These are phyloP conservation scores for Cynocephalus volans DNA, from an alignment of 2,113 vertebrate genomes.

Conservation along the genomic window DNA sequence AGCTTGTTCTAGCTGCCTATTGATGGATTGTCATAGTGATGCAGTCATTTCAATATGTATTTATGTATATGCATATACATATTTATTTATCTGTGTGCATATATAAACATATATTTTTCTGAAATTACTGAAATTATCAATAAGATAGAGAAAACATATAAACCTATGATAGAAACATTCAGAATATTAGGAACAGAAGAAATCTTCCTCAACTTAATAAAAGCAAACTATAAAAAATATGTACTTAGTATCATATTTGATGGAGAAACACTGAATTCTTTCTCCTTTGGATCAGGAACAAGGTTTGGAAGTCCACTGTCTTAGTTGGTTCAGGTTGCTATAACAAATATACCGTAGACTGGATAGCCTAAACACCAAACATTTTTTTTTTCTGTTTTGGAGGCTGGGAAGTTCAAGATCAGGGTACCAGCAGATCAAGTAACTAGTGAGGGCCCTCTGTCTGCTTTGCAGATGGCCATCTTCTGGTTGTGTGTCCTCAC, in stretches of 20 bases:
- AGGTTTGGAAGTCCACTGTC: background rate
- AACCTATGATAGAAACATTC: background rate
- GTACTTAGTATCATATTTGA: background rate
- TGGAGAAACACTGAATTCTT: background rate
- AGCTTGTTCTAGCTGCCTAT: background rate
- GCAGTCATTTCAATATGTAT: background rate
- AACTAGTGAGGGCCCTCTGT: background rate
- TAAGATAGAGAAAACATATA: background rate
- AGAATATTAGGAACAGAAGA: background rate
- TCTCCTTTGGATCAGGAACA: background rate
- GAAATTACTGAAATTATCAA: background rate
- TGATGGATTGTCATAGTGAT: background rate
- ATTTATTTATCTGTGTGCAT: background rate
- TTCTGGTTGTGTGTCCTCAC: background rate
- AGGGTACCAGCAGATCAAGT: background rate
- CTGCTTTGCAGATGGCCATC: background rate
- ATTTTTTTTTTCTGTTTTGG: background rate
- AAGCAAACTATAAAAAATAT: background rate
- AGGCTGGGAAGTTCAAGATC: background rate
- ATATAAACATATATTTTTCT: background rate
- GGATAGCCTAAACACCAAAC: background rate
- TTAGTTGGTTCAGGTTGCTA: background rate
- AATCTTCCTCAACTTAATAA: background rate
- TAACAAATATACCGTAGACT: background rate
- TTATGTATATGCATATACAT: background rate